A percentile compares a stretch with the other conserved stretches of the same genome.
Evolutionary conservation across 2,113 vertebrate species (phyloP).

Genomic region (Lampris megalopsis): DNA sequence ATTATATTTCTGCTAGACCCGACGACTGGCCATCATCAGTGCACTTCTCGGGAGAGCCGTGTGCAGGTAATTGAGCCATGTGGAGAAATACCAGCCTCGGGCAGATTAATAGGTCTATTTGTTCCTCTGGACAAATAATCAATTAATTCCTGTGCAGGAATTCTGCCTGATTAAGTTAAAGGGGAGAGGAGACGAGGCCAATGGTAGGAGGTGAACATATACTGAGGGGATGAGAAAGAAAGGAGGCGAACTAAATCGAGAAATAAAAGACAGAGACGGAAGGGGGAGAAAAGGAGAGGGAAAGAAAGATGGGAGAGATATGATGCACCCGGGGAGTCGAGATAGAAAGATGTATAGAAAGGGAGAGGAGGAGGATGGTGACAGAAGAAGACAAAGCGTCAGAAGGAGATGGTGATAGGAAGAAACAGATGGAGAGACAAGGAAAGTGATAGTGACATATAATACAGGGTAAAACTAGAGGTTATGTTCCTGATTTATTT

Average conservation of each 20-base stretch:
- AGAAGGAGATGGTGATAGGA: no score
- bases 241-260: not conserved
- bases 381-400: not conserved
- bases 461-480: no score
- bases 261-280: not conserved
- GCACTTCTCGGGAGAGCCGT: conserved; percentile 34
- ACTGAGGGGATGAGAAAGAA: conserved; percentile 1
- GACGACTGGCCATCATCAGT: conserved; percentile 27
- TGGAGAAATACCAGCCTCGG: conserved; percentile 6
- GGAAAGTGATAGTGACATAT: no score
- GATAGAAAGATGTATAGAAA: not conserved
- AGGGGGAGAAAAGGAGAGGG: not conserved
- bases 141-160: conserved; percentile 49
- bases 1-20: conserved; percentile 53
- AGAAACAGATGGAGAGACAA: no score
- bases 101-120: conserved; percentile 68
- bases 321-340: no score
- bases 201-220: not conserved
- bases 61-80: conserved; percentile 36
- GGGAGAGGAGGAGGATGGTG: not conserved
- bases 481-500: no score
- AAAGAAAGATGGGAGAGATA: not conserved
- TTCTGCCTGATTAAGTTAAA: conserved; percentile 51
- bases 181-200: not conserved
- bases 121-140: conserved; percentile 67